Base-by-base conservation (phyloP, 1,140 invertebrate species). In the Tribolium madens region DNA sequence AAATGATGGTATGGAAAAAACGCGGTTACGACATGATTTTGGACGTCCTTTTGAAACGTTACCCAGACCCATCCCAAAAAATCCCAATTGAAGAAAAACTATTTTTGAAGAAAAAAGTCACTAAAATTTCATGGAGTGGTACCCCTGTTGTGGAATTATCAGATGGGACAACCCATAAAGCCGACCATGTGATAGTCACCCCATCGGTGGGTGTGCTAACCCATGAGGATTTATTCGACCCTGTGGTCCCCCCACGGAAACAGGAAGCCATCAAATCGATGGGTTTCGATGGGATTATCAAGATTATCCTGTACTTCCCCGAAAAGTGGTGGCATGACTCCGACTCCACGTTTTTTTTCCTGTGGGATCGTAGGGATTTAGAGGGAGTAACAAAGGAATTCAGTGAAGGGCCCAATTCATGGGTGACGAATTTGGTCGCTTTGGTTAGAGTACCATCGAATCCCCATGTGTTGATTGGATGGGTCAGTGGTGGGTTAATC, bases 211-310 rank as follows among this genome's bases (percentile, higher is more conserved):
- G 91, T 5, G 92, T 93, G 10, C 82, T 94, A 1, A 93, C 93
- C 84, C 88, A 91, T 69, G 87, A 86, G 79, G 78, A 83, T 17
- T 80, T 93, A 4, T 94, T 94, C 82, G 85, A 83, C 10, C 92
- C 92, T 2, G 77, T 85, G 10, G 80, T 93, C 47, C 90, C 92
- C 0, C 69, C 83, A 15, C 82, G 88, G 5, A 93, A 93, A 86
- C 79, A 89, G 0, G 85, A 86, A 15, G 86, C 90, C 0, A 93
- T 94, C 21, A 86, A 91, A 83, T 88, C 88, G 9, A 83, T 95
- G 0, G 90, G 90, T 6, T 88, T 93, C 79, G 93, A 93, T 46
- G 90, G 91, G 1, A 89, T 95, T 0, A 89, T 94, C 81, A 95
- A 95, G 85, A 89, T 97, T 50, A 95, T 92, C 80, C 81, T 94